Evolutionary conservation across 2,888 invertebrate genomes (phyloP), one percentile per base, ranked within the genome.

Genomic region (Caenorhabditis afra): DNA sequence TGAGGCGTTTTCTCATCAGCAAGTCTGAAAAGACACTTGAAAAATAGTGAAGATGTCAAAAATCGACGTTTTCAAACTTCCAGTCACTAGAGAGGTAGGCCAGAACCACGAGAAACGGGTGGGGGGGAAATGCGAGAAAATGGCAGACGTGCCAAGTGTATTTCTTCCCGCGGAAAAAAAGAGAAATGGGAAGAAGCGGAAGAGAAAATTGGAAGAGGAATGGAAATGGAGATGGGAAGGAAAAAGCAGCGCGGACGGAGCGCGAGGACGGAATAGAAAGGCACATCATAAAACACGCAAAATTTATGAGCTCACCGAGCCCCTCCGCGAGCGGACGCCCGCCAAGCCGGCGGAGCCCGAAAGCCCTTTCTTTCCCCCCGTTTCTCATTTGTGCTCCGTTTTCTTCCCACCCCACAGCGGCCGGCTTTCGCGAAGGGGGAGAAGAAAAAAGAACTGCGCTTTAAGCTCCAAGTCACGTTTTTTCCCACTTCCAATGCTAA

Each of bases 221-320:
- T 29, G 44, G 44, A 59, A 52, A 61, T 53, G 44, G 53, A 53
- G 37, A 59, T 12, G 44, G 18, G 12, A 37, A 65, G 14, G 45
- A 52, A 47, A 70, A 62, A 39, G 59, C 41, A 52, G 39, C 58
- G 52, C 50, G 59, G 58, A 59, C 44, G 47, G 7, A 29, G 29
- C 7, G 29, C 29, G 29, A 7, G 55, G 37, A 52, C 50, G 52
- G 50, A 59, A 70, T 70, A 62, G 70, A 53, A 70, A 62, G 61
- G 70, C 70, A 61, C 70, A 70, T 70, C 71, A 71, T 71, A 71
- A 71, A 71, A 71, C 71, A 64, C 62, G 64, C 57, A 58, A 52
- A 73, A 64, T 73, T 64, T 73, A 64, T 73, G 73, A 58, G 64
- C 73, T 52, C 53, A 52, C 70, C 70, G 7, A 29, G 29, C n/a